Base-by-base conservation (phyloP, 64 coral and sea anemone species). In the Actinia equina region DNA sequence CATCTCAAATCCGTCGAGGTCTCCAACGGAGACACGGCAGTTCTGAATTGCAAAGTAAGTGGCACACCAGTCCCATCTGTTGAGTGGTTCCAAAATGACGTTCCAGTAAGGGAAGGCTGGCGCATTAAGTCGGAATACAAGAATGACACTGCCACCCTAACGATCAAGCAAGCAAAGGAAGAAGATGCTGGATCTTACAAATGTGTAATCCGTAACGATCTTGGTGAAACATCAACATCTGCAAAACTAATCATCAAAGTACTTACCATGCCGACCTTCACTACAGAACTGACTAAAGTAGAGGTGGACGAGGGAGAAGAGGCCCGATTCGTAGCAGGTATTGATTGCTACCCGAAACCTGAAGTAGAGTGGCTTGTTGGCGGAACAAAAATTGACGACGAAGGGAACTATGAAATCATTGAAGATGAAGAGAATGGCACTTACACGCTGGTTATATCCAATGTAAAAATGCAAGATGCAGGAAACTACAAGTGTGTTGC, bases 361-460 rank as follows among this genome's bases (percentile, higher is more conserved):
- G 84, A 84, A 54, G 91, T 95, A 63, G 87, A 92, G n/a, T 95
- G 94, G 94, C 87, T 83, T 60, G 92, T 89, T 77, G 94, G 91
- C 17, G 86, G 53, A 52, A 70, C 84, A 18, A 87, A 58, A 26
- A 89, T 95, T 64, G 90, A 92, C 71, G 94, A 95, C 22, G 94
- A 92, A 41, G 91, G 88, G 22, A 71, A 89, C 11, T 89, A 89
- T 89, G 71, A 88, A 82, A 92, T 95, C 45, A 86, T 93, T 17
- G 94, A 92, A 27, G 91, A 95, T 43, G 84, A 82, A n/a, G 87
- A 93, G 22, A 77, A 92, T 18, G 91, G 90, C 52, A 60, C 88
- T 46, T 95, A 91, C 84, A 86, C 91, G 5, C 58, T 95, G 23
- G 81, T 95, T 43, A 95, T 95, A 54, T 90, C 86, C 37, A 86